Conservation (phyloP, 2,797 vertebrate genomes). For the Ctenopoma multispine region DNA sequence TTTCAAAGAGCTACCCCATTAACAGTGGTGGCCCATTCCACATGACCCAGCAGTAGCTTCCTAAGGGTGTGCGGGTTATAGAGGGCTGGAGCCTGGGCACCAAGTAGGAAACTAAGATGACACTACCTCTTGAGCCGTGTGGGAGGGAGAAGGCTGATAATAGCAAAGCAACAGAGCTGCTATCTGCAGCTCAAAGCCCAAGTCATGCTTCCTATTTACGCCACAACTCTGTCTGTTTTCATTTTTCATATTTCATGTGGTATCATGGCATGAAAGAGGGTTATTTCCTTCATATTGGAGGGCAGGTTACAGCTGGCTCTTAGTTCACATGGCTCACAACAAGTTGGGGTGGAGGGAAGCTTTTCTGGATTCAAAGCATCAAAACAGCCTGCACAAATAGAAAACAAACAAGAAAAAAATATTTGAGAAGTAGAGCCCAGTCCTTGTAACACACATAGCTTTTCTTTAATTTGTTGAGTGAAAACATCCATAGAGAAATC, state of each 20-base stretch:
- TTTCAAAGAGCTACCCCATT: slow-evolving; percentile 82
- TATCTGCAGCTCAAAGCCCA: slow-evolving; percentile 55
- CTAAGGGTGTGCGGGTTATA: slow-evolving; percentile 61
- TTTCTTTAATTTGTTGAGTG: slow-evolving; percentile 23
- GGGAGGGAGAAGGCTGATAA: slow-evolving; percentile 62
- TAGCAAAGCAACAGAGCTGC: slow-evolving; percentile 59
- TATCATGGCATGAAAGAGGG: slow-evolving; percentile 75
- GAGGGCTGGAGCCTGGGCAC: slow-evolving; percentile 52
- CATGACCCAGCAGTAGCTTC: slow-evolving; percentile 64
- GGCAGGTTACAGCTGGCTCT: slow-evolving; percentile 68
- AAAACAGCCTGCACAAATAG: slow-evolving; percentile 65
- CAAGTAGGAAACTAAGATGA: slow-evolving; percentile 68
- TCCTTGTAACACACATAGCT: slow-evolving; percentile 29
- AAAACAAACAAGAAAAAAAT: slow-evolving; percentile 56
- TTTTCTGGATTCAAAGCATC: slow-evolving; percentile 72
- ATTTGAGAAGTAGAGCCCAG: slow-evolving; percentile 32
- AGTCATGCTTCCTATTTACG: slow-evolving; percentile 71
- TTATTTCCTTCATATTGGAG: slow-evolving; percentile 71
- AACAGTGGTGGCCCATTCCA: slow-evolving; percentile 70
- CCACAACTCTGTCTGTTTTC: slow-evolving; percentile 66
- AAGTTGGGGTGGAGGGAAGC: slow-evolving; percentile 38
- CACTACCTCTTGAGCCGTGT: slow-evolving; percentile 73
- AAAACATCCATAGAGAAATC: slow-evolving; percentile 44
- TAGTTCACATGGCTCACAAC: slow-evolving; percentile 62
- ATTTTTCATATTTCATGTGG: slow-evolving; percentile 82